Base-by-base conservation (phyloP, 2,113 vertebrate genomes). In the Rhinopomastus cyanomelas region DNA sequence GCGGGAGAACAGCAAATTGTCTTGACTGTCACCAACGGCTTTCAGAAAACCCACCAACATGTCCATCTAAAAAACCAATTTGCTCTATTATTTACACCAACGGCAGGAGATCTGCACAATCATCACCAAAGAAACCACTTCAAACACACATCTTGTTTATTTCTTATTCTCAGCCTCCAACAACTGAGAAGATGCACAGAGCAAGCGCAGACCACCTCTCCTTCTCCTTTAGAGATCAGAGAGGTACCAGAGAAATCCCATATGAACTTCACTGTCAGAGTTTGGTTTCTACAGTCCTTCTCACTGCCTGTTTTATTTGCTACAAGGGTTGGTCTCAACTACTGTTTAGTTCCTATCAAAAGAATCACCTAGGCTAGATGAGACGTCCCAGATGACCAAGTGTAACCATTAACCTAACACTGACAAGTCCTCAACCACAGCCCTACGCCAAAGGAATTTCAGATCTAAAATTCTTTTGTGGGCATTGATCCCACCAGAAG, bases 31-130 rank as follows among this genome's bases (percentile, higher is more conserved):
- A 22, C 59, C 12, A 56, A 37, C 39, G 87, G 84, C 51, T 8
- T 29, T 29, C 13, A 29, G 12, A 79, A 49, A 76, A 77, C 19
- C 65, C 72, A 48, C 5, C 68, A 3, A 18, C 9, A 42, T 42
- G 39, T 42, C 26, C 13, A 7, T 0, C 0, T 4, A 12, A 46
- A 68, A 49, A 4, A 3, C 7, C 10, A 32, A 18, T 5, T 32
- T 27, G 34, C 39, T 20, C 76, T 44, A 17, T 32, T 34, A 82
- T 44, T 23, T 12, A 57, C 26, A 34, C 26, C 23, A 51, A 65
- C 19, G 16, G 36, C 16, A 65, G 44, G 36, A 77, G 55, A 25
- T 81, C 22, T 60, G 66, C 20, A n/a, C 34, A 8, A 17, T 3
- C 37, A 49, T 27, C 57, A 19, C 60, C 44, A 44, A 48, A 65